Base-by-base conservation (phyloP, 2,797 vertebrate genomes). In the Poeciliopsis turneri region DNA sequence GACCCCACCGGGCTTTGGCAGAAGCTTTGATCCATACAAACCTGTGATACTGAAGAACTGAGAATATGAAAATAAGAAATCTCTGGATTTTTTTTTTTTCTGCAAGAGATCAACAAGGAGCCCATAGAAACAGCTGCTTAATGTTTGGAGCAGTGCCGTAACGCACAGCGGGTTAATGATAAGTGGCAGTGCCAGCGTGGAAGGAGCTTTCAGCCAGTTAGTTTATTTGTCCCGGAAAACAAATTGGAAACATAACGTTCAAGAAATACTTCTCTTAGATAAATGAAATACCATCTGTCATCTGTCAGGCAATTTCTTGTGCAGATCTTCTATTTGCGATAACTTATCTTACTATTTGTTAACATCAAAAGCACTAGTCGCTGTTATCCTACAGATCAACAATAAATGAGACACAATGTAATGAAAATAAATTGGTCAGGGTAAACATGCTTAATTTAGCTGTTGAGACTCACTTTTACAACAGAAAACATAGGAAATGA, bases 91-190 rank as follows among this genome's bases (percentile, higher is more conserved):
- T n/a, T 12, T n/a, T 12, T 41, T 8, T 1, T 8, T 45, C 7
- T 78, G 72, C 76, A 72, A 73, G 79, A 90, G 89, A 81, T 84
- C 79, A 78, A 81, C 85, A 84, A 68, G 49, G 71, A 33, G 76
- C 79, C 71, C 78, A 80, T 72, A 68, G 79, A 86, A 82, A 80
- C 45, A 46, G 86, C 76, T 86, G 87, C 82, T 82, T 66, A 72
- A 74, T 73, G 82, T 84, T 89, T 82, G 79, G 80, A 74, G 75
- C 76, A 3, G 23, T 55, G 45, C 79, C 78, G 87, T 72, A 72
- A 33, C 78, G 85, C 75, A 82, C 81, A 83, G 86, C 89, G 71
- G 82, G 87, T 92, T 88, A 85, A 87, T 82, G 86, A 89, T 92
- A 91, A 93, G 87, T 89, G 87, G 80, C 55, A 74, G 43, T 81